Conservation (phyloP, 2,113 vertebrate species). For the Sinocyclocheilus rhinocerous region DNA sequence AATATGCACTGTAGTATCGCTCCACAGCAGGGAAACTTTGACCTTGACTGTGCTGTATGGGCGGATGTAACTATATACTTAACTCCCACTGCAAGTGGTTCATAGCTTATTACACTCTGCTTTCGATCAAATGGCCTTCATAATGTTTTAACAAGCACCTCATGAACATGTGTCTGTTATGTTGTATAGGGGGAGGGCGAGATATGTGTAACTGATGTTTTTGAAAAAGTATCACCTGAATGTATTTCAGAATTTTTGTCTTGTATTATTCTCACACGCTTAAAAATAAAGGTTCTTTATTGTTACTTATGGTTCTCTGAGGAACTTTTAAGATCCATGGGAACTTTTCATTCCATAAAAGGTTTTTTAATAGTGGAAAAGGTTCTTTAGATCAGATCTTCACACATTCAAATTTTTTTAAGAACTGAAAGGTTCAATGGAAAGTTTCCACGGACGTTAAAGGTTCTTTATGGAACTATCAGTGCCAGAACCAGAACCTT, state of each 20-base stretch:
- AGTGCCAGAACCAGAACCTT: neutral
- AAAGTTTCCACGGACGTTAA: neutral
- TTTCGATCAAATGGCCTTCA: conserved; percentile 23
- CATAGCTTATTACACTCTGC: conserved; percentile 34
- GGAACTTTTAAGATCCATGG: neutral
- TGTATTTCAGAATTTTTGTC: neutral
- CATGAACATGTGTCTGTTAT: neutral
- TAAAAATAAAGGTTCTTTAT: neutral
- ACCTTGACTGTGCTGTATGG: conserved; percentile 49
- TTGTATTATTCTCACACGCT: neutral
- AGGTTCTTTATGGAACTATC: neutral
- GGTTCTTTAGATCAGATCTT: neutral
- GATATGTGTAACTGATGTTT: neutral
- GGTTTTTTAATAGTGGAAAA: neutral
- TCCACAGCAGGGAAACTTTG: conserved; percentile 46
- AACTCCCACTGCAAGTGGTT: conserved; percentile 24
- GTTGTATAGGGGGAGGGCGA: neutral
- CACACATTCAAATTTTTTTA: neutral
- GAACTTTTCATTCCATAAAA: neutral
- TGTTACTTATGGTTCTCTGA: neutral
- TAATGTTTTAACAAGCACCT: conserved; percentile 6
- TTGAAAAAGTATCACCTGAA: neutral
- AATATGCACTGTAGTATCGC: conserved; percentile 39
- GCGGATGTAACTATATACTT: conserved; percentile 29
- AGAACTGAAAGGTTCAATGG: neutral